A percentile compares a stretch with the other conserved stretches of the same genome.
These are phyloP conservation scores for Acanthopleura granulata DNA, from an alignment of 2,888 invertebrate genomes.

Conservation along the genomic window DNA sequence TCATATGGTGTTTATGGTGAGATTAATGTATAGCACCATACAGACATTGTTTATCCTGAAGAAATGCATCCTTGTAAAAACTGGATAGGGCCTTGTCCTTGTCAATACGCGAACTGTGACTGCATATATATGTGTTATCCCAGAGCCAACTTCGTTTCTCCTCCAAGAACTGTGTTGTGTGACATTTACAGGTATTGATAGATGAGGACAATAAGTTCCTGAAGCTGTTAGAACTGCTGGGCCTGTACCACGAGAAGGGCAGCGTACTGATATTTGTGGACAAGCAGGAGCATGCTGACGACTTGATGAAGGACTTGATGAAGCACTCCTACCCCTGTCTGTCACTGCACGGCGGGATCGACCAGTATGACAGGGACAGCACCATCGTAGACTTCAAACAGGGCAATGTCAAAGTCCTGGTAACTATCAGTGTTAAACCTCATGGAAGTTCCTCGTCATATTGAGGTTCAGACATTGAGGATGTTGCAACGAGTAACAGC, in stretches of 20 bases:
- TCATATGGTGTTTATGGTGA: too few species aligned
- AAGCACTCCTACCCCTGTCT: constrained; percentile 96
- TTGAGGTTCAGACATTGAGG: too few species aligned
- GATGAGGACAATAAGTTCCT: constrained; percentile 98
- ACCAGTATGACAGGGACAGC: constrained; percentile 98
- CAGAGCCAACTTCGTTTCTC: not conserved
- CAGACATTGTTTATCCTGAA: too few species aligned
- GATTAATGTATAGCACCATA: too few species aligned
- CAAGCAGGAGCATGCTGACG: constrained; percentile 97
- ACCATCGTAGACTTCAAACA: constrained; percentile 98
- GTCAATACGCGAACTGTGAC: not conserved
- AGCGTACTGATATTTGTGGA: constrained; percentile 98
- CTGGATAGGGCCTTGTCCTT: not conserved
- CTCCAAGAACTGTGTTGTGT: not conserved
- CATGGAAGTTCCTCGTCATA: too few species aligned
- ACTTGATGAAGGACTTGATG: constrained; percentile 87
- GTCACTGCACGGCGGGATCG: constrained; percentile 98
- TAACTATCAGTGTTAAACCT: constrained; percentile 53
- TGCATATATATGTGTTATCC: constrained; percentile 12
- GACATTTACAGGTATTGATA: constrained; percentile 74
- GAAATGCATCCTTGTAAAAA: too few species aligned
- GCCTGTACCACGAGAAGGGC: constrained; percentile 91
- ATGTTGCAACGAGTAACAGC: too few species aligned
- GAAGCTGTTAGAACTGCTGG: constrained; percentile 96
- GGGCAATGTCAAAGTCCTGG: constrained; percentile 89